phyloP scores from a whole-genome alignment of 2,113 vertebrate species.

The Lepus europaeus region DNA sequence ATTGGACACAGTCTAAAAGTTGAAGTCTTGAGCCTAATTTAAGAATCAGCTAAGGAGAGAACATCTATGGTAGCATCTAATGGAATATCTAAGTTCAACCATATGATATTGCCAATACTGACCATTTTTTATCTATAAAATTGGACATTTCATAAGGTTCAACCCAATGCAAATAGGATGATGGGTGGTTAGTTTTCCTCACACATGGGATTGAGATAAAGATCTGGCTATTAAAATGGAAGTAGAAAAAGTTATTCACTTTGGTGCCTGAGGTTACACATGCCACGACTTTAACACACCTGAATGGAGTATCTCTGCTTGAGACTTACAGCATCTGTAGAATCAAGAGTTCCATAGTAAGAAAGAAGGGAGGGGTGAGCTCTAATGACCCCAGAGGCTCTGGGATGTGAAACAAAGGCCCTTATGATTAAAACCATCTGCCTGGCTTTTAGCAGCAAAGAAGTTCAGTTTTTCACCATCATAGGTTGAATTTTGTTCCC shows the following conservation, averaged over 20 bases:
- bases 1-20: not conserved
- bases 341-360: not conserved
- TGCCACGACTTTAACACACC: not conserved
- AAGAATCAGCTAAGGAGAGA: not conserved
- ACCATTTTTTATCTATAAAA: slow-evolving; percentile 27
- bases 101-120: slow-evolving; percentile 27
- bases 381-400: not conserved
- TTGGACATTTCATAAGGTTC: not conserved
- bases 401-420: not conserved
- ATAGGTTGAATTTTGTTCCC: not conserved
- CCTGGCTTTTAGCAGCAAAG: not conserved
- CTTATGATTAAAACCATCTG: not conserved
- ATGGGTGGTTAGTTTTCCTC: not conserved
- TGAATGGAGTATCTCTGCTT: not conserved
- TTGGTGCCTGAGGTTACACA: not conserved
- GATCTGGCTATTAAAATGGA: slow-evolving; percentile 40
- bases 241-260: not conserved
- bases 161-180: not conserved
- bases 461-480: not conserved
- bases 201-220: not conserved
- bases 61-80: not conserved
- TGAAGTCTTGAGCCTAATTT: not conserved
- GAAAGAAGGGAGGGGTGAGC: not conserved
- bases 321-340: not conserved
- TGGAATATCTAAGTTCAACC: not conserved